Base-by-base conservation (phyloP, 2,113 vertebrate genomes). In the Girardinichthys multiradiatus region DNA sequence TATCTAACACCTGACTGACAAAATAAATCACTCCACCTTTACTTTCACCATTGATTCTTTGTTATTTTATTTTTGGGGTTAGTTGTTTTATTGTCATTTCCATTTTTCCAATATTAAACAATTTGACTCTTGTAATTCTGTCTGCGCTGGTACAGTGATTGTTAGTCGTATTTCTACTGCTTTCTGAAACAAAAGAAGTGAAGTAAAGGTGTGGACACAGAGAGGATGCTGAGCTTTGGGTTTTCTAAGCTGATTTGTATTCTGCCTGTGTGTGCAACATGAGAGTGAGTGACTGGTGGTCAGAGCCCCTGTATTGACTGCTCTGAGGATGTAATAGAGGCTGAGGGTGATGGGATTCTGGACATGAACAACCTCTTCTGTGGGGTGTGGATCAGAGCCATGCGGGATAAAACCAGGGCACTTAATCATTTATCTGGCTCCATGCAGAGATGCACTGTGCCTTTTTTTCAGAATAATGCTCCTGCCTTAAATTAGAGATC, bases 261-360 rank as follows among this genome's bases (percentile, higher is more conserved):
- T 90, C 90, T 70, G 83, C 71, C 70, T 45, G 76, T 70, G 86
- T 87, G 80, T 76, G 88, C 72, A 89, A 85, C 78, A 80, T 81
- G 86, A 89, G 85, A 85, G 77, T 90, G 90, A 91, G 42, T 93
- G 92, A 91, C 85, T 89, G 88, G 85, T 35, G 79, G 89, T 87
- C 85, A 82, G 88, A 89, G 84, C 79, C 48, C 62, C 72, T 66
- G 86, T 92, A 93, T 92, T 87, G 92, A 93, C 91, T 92, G 83
- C 86, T 88, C 79, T 82, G 88, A 86, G 89, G 92, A 91, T 92
- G 88, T 90, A 90, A 92, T 89, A 79, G 90, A 89, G 90, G 90
- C 81, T 74, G 74, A 10, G 79, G 84, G 87, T 90, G 86, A 89
- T 91, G 87, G 91, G 86, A 89, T 91, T 65, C 85, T 83, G 89